A percentile compares a stretch with the other conserved stretches of the same genome.
phyloP scores from a whole-genome alignment of 2,113 vertebrate genomes.

The Porphyrio hochstetteri region DNA sequence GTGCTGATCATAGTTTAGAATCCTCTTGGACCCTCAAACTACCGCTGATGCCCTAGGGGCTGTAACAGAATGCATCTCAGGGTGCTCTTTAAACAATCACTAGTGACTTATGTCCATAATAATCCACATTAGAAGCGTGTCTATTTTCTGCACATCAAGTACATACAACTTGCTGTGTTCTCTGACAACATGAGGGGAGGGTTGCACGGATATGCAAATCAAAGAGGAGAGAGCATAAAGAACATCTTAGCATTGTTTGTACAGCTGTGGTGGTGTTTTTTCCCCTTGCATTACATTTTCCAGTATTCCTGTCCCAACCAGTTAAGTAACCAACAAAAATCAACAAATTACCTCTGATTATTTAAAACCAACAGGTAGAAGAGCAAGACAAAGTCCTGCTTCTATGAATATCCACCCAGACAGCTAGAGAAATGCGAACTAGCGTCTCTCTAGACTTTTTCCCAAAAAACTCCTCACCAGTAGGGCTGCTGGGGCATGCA shows the following conservation, averaged over 20 bases:
- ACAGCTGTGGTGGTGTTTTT: not conserved
- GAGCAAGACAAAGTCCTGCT: not conserved
- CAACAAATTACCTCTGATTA: not conserved
- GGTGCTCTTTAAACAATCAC: not conserved
- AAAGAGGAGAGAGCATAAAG: not conserved
- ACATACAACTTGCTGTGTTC: not conserved
- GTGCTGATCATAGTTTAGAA: not conserved
- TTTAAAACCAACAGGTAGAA: not conserved
- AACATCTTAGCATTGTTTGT: slow-evolving; percentile 7
- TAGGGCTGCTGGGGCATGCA: not conserved
- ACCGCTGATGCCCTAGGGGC: not conserved
- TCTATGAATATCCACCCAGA: not conserved
- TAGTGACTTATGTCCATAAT: slow-evolving; percentile 17
- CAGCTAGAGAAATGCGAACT: not conserved
- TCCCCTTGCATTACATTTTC: not conserved
- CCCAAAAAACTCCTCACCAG: not conserved
- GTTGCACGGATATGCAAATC: not conserved
- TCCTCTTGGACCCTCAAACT: not conserved
- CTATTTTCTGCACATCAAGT: slow-evolving; percentile 4
- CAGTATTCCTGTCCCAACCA: not conserved
- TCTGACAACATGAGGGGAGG: not conserved
- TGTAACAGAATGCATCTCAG: not conserved
- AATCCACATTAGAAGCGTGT: not conserved
- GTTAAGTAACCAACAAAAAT: not conserved
- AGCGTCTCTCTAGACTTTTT: not conserved